These are phyloP conservation scores for Camelus bactrianus DNA, from an alignment of 2,113 vertebrate genomes.

Conservation along the genomic window DNA sequence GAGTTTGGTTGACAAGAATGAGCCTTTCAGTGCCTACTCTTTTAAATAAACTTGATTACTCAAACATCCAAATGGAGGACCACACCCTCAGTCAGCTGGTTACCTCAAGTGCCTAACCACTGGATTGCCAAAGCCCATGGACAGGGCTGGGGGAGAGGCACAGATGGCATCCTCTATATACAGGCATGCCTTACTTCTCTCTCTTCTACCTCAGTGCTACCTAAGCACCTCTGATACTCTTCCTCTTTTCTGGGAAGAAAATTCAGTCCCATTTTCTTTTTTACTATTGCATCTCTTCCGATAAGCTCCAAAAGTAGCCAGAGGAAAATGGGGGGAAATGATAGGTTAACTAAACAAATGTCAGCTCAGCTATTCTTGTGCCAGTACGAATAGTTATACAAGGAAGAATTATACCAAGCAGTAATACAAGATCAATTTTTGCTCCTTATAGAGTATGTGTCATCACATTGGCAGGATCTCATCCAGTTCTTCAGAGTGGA, in stretches of 20 bases:
- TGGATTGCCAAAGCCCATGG: neutral
- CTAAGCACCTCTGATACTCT: neutral
- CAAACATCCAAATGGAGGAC: neutral
- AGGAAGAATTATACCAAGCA: neutral
- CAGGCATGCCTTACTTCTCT: neutral
- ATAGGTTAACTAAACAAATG: neutral
- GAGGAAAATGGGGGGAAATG: neutral
- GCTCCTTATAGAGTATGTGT: conserved; percentile 93
- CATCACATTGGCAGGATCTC: conserved; percentile 95
- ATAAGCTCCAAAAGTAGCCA: neutral
- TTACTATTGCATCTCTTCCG: neutral
- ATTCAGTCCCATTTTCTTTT: neutral
- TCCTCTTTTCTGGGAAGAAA: neutral
- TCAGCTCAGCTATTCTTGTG: neutral
- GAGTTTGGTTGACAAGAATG: conserved; percentile 11
- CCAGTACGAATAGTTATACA: neutral
- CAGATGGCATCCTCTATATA: neutral
- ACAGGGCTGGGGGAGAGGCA: neutral
- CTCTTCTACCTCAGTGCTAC: too few relatives aligned
- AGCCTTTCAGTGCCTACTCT: neutral
- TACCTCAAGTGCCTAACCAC: neutral
- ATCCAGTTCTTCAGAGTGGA: conserved; percentile 94
- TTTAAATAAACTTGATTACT: neutral
- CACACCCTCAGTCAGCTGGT: neutral
- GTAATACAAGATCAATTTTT: neutral